Percentiles rank a stretch among this genome's conserved stretches.
Conservation (phyloP, 1,140 invertebrate genomes). For the Ptiloglossa arizonensis region DNA sequence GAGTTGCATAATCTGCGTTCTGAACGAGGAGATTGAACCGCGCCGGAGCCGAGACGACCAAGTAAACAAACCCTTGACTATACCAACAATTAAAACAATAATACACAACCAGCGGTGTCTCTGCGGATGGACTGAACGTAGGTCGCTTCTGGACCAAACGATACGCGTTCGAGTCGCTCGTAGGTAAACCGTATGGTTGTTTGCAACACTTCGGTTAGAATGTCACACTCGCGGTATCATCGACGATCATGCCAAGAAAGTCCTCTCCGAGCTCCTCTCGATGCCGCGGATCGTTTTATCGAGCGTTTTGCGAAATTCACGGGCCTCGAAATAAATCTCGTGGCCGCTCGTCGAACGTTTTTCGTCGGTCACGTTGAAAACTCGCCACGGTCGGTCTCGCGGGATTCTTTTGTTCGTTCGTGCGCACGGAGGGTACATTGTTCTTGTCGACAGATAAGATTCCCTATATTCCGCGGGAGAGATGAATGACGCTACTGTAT, state of each 20-base stretch:
- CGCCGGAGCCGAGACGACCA: too few relatives aligned
- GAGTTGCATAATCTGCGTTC: too few relatives aligned
- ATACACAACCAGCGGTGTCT: too few relatives aligned
- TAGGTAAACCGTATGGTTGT: too few relatives aligned
- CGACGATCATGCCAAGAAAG: not conserved
- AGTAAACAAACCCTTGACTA: too few relatives aligned
- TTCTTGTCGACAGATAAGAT: slow-evolving; percentile 50
- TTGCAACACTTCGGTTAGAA: too few relatives aligned
- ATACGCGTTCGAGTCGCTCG: too few relatives aligned
- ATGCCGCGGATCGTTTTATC: not conserved
- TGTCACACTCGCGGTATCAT: too few relatives aligned
- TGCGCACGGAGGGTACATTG: slow-evolving; percentile 31
- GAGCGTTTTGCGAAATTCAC: not conserved
- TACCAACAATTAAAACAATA: too few relatives aligned
- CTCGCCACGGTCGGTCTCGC: not conserved
- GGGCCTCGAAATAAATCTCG: not conserved
- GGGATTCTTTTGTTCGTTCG: not conserved
- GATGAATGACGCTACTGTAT: slow-evolving; percentile 48
- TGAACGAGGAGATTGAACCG: too few relatives aligned
- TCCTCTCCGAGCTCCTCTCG: not conserved
- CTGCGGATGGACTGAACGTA: too few relatives aligned
- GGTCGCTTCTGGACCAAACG: too few relatives aligned
- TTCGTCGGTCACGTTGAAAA: not conserved
- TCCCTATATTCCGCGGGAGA: slow-evolving; percentile 23
- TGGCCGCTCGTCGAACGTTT: not conserved